Evolutionary conservation across 2,113 vertebrate genomes (phyloP).

Genomic region (Rhipidura dahli): DNA sequence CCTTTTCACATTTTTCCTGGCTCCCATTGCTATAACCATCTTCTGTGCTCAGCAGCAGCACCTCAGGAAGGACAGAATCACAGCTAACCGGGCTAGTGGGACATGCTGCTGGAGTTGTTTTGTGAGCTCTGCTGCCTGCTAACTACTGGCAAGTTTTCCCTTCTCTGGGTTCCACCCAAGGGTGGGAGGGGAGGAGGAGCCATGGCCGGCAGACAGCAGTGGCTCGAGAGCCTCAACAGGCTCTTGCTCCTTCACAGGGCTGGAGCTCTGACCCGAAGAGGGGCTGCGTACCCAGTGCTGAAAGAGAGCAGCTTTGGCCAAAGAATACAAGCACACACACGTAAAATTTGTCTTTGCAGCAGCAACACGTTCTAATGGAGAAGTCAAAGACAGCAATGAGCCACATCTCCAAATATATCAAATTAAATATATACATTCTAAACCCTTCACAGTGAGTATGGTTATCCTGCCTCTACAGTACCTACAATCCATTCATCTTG

Average conservation of each 20-base stretch:
- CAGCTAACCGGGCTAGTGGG: not conserved
- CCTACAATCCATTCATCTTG: not conserved
- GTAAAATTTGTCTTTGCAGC: not conserved
- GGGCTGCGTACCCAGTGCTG: not conserved
- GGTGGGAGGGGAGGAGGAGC: constrained; percentile 73
- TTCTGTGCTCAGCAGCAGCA: not conserved
- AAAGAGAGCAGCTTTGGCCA: not conserved
- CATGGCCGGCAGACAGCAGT: constrained; percentile 51
- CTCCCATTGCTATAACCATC: constrained; percentile 43
- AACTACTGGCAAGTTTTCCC: constrained; percentile 63
- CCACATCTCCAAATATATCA: not conserved
- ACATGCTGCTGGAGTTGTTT: constrained; percentile 29
- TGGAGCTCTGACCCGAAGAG: constrained; percentile 40
- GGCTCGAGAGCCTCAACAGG: constrained; percentile 53
- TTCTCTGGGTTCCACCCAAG: constrained; percentile 68
- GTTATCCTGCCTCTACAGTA: not conserved
- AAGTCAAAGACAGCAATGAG: not conserved
- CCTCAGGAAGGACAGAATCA: not conserved
- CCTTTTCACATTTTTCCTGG: not conserved
- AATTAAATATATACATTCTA: not conserved
- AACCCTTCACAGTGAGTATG: not conserved
- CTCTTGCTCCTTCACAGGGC: constrained; percentile 52
- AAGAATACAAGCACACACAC: not conserved
- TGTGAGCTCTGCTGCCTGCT: not conserved
- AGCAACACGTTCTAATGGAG: not conserved